Evolutionary conservation across 2,888 invertebrate genomes (phyloP), one percentile per base, ranked within the genome.

Genomic region (Bedellia somnulentella): DNA sequence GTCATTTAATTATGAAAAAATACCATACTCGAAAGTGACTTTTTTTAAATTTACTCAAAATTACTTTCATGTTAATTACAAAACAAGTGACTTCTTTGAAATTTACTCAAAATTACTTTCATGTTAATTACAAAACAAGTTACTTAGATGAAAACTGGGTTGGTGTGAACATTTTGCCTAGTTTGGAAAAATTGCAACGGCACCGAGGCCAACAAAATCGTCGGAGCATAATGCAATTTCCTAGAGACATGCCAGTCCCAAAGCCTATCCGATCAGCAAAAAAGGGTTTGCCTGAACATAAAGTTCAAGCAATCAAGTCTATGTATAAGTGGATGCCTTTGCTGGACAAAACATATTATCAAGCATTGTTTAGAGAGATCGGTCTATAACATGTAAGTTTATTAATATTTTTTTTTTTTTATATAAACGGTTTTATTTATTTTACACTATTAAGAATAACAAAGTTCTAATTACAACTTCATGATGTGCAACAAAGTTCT

Each of bases 31-130:
- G n/a, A 18, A n/a, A n/a, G n/a, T n/a, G n/a, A n/a, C n/a, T n/a
- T n/a, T n/a, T n/a, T n/a, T n/a, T n/a, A n/a, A n/a, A n/a, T n/a
- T n/a, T n/a, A n/a, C n/a, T n/a, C n/a, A n/a, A n/a, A n/a, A n/a
- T n/a, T n/a, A n/a, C n/a, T n/a, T n/a, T n/a, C n/a, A n/a, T n/a
- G n/a, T n/a, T n/a, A n/a, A n/a, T n/a, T n/a, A n/a, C n/a, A n/a
- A n/a, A n/a, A n/a, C n/a, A 27, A 15, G 22, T 27, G 8, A 27
- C 21, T 8, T 14, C 27, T 9, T 12, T 32, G 9, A 27, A 27
- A 32, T 32, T 32, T 15, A 32, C 27, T 13, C 27, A 32, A 11
- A 23, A 24, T 22, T 32, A 30, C n/a, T n/a, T n/a, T n/a, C n/a
- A n/a, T n/a, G n/a, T n/a, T n/a, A n/a, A n/a, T n/a, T n/a, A n/a